Conservation (phyloP, 2,888 invertebrate species). For the Cinara cedri region DNA sequence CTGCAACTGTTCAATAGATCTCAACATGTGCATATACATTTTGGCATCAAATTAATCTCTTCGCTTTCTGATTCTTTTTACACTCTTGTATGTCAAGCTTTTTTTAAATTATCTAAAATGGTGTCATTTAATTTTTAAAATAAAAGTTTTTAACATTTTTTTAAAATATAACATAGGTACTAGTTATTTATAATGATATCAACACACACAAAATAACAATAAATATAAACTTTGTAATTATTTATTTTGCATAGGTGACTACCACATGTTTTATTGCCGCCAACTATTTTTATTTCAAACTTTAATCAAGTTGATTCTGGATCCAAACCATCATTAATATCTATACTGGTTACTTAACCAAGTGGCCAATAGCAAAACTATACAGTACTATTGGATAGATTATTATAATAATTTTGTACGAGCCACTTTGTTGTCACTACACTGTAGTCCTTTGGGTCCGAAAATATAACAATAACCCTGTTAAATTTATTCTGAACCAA, state of each 20-base stretch:
- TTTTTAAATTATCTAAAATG: not conserved
- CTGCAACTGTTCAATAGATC: too few relatives aligned
- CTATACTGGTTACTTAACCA: not conserved
- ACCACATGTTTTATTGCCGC: constrained; percentile 17
- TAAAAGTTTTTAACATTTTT: too few relatives aligned
- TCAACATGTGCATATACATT: too few relatives aligned
- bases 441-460: not conserved
- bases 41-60: not conserved
- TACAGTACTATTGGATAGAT: not conserved
- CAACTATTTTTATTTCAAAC: not conserved
- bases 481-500: not conserved
- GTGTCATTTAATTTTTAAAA: too few relatives aligned
- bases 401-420: not conserved
- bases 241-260: constrained; percentile 16
- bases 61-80: not conserved
- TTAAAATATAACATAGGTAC: too few relatives aligned
- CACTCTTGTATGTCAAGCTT: not conserved
- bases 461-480: not conserved
- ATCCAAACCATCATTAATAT: not conserved
- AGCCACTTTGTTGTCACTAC: not conserved
- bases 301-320: not conserved
- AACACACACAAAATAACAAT: too few relatives aligned
- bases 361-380: constrained; percentile 12
- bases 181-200: too few relatives aligned
- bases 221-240: not conserved